Base-by-base conservation (phyloP, 30 jellyfish, hydroid and myxozoan genomes). In the Sanderia malayensis region DNA sequence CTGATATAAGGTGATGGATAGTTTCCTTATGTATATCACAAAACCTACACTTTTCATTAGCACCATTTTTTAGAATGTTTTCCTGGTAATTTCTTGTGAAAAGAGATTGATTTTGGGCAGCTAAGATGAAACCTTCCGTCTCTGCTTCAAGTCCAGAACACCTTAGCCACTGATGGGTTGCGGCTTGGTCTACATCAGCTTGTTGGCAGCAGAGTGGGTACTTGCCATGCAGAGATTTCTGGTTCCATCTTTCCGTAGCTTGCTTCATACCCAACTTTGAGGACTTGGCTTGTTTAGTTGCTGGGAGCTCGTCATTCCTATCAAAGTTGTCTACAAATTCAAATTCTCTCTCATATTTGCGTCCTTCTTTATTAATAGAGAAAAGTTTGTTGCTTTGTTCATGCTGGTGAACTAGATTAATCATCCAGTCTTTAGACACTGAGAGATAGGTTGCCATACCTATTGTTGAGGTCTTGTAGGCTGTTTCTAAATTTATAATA, bases 151-250 rank as follows among this genome's bases (percentile, higher is more conserved):
- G 55, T 41, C 55, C 55, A 41, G 55, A 6, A 15, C 55, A 8
- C 55, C 15, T 41, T 41, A 41, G 55, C 55, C 55, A 41, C 24
- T 25, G 31, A 58, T 63, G 22, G 58, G 60, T 63, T 31, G 19
- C 18, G 27, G 27, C 30, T 29, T 28, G 8, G 15, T 63, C 76
- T 6, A 63, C 76, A 63, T 63, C 76, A 7, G 76, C 31, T 34
- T 63, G 8, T 6, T 63, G 27, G 31, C 8, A 24, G 28, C 76
- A 25, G 15, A 58, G 1, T 63, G 76, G 76, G 31, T 63, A 63
- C 76, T 63, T 13, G 15, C 76, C 58, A 63, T 63, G 61, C 76
- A 63, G 27, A 17, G 76, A 28, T 34, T 63, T 63, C 15, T 45
- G 8, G 27, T 63, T 58, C 76, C 76, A 27, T 32, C 31, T 63